Evolutionary conservation across 1,140 invertebrate species (phyloP), one percentile per base, ranked within the genome.

Genomic region (Pemphigus obesinymphae): DNA sequence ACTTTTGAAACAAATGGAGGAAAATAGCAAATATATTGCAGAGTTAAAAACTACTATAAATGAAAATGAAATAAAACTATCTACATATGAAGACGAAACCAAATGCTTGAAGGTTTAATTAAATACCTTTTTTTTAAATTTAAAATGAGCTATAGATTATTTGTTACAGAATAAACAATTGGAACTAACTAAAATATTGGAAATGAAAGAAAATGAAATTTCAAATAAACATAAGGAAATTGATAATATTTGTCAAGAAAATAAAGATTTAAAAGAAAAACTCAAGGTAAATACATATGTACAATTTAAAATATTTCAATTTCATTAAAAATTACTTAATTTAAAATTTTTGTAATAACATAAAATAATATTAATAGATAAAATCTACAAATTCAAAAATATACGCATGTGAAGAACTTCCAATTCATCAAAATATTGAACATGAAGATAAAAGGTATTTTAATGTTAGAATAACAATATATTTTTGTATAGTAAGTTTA

Each of bases 1-100:
- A 23, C 53, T 80, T 45, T 61, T 80, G 23, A 80, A 63, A 48
- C 75, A 80, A 80, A 80, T 80, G 75, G 75, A 80, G 40, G 75
- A 80, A 40, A 80, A 80, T 61, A 80, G 53, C 23, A 80, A 80
- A 80, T 80, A 80, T 4, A 80, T 80, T 17, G 75, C 75, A 23
- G 75, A 80, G 3, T 80, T 76, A 76, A 76, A 76, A 37, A 31
- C 31, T 3, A 55, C 20, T 26, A 76, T 76, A 40, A 34, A 76
- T 23, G 73, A 55, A 53, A 76, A 23, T 34, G 73, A 76, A 76
- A 37, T 34, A 37, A 76, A 58, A 23, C 20, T 76, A 0, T 58
- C 34, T 11, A 80, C 20, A 26, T 58, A 76, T 8, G 31, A n/a
- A 55, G 73, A 76, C 15, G 75, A 80, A 17, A 80, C 43, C 17